Evolutionary conservation across 2,797 vertebrate genomes (phyloP), one percentile per base, ranked within the genome.

Genomic region (Gephyroberyx darwinii): DNA sequence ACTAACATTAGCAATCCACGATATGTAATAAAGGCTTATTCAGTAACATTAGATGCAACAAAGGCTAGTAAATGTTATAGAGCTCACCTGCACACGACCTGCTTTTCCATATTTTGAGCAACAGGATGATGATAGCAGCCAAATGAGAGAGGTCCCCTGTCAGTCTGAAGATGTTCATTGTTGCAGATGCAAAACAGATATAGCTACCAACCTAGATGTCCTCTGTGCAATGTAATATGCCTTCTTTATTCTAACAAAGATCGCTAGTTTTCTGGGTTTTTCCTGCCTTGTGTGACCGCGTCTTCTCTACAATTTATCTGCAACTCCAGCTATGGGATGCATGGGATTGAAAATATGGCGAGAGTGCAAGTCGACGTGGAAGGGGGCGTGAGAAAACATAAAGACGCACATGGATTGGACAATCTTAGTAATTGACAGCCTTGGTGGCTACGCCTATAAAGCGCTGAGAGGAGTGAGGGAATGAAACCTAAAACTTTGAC

Each of bases 71-170:
- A 9, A 45, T n/a, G n/a, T 0, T 6, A 39, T 1, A 0, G 1
- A 7, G 26, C 86, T 92, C 90, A 98, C 97, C 97, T 81, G 97
- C 96, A 92, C 97, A 99, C 31, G 97, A 99, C 84, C 97, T 96
- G 93, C 82, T 96, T 89, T 97, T 98, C 97, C 97, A 98, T 91
- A 98, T 98, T 92, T 99, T 99, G 39, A 98, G 95, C 53, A 98
- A 95, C 90, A 99, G 91, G 87, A 99, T 98, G 91, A 99, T 96
- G 93, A 99, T 98, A 79, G 97, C 97, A 86, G 96, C 96, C 90
- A 99, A 84, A 91, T 98, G 97, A 91, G 96, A 98, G 82, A 99
- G 90, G 88, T 99, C 97, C 81, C 97, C 97, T 39, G 93, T 95
- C 63, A 98, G 92, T 84, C 96, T 95, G 91, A 98, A 98, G 87